Conservation (phyloP, 2,888 invertebrate genomes). For the Perdita meconis region DNA sequence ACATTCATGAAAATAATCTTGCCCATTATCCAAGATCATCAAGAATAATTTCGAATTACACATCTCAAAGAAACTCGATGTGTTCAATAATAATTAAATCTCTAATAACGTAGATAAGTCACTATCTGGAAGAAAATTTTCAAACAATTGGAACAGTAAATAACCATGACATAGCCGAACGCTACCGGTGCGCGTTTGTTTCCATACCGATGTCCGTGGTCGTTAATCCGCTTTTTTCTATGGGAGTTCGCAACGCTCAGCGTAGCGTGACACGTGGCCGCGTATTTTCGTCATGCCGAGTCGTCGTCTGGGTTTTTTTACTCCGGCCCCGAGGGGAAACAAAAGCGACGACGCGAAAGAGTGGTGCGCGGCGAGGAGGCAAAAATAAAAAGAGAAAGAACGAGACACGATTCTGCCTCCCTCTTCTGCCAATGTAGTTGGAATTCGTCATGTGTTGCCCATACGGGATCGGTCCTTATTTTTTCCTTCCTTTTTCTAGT, state of each 20-base stretch:
- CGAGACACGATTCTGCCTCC: not conserved
- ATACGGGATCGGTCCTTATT: slow-evolving; percentile 35
- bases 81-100: no score
- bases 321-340: slow-evolving; percentile 12
- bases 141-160: not conserved
- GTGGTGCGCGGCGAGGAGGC: not conserved
- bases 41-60: no score
- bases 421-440: slow-evolving; percentile 6
- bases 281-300: slow-evolving; percentile 13
- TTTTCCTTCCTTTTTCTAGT: no score
- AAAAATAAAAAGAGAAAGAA: slow-evolving; percentile 13
- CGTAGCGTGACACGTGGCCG: slow-evolving; percentile 36
- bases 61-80: no score
- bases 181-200: not conserved
- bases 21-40: no score
- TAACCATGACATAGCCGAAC: slow-evolving; percentile 29
- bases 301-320: slow-evolving; percentile 6
- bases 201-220: not conserved
- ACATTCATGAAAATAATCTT: no score
- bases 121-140: slow-evolving; percentile 8
- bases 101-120: no score
- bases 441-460: slow-evolving; percentile 56
- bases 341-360: slow-evolving; percentile 4
- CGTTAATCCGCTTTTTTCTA: slow-evolving; percentile 22
- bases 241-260: not conserved